A percentile compares a stretch with the other conserved stretches of the same genome.
Evolutionary conservation across 2,113 vertebrate genomes (phyloP).

Genomic region (Columbina picui): DNA sequence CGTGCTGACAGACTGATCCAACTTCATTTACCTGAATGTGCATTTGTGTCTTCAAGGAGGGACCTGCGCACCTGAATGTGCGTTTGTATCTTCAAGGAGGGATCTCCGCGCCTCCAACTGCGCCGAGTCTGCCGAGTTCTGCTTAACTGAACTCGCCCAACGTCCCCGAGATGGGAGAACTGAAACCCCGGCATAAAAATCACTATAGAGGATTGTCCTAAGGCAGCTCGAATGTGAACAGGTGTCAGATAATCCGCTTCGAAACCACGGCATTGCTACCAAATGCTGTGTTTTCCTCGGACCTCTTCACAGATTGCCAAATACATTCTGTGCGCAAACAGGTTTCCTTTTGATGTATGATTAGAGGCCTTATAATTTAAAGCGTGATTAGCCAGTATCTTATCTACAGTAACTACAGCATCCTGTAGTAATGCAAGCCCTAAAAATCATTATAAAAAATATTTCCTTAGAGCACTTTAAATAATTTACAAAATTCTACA

Average conservation of each 20-base stretch:
- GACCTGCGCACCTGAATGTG: neutral
- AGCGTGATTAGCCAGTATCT: neutral
- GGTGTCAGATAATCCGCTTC: neutral
- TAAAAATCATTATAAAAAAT: constrained; percentile 70
- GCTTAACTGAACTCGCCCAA: neutral
- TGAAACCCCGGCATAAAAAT: neutral
- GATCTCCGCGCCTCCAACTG: neutral
- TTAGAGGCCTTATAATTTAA: constrained; percentile 47
- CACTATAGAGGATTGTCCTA: neutral
- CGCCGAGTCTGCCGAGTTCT: neutral
- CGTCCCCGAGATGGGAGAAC: neutral
- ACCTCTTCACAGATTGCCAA: neutral
- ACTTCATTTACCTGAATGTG: neutral
- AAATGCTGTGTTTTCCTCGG: neutral
- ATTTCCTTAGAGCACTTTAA: constrained; percentile 71
- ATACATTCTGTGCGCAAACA: neutral
- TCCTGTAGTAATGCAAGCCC: neutral
- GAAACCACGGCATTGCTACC: neutral
- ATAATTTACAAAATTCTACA: constrained; percentile 77
- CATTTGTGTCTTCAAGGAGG: neutral
- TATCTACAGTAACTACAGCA: constrained; percentile 18
- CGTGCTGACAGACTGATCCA: neutral
- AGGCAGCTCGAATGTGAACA: neutral
- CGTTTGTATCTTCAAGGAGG: neutral
- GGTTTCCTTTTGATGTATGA: neutral